These are phyloP conservation scores for Hirtodrosophila duncani DNA, from an alignment of 2,888 invertebrate genomes.

Conservation along the genomic window DNA sequence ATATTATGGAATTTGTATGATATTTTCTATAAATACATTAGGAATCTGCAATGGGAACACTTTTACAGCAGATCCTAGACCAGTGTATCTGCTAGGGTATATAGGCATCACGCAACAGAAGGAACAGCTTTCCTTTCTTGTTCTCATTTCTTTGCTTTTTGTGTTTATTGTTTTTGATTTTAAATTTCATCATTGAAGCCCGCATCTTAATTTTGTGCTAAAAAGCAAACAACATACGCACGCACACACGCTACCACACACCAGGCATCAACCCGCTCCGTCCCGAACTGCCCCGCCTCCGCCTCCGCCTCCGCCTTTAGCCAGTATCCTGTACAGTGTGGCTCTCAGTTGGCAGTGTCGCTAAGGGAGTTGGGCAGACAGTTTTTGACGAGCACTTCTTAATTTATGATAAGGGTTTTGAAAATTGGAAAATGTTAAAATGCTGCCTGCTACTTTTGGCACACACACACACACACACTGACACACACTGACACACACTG, in stretches of 20 bases:
- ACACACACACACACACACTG: conserved; percentile 29
- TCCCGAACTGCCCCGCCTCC: neutral
- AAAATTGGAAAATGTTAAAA: conserved; percentile 74
- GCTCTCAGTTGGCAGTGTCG: conserved; percentile 2
- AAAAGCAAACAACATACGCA: conserved; percentile 52
- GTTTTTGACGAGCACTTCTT: conserved; percentile 73
- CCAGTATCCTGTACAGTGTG: no score
- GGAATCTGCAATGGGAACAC: no score
- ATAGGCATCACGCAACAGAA: no score
- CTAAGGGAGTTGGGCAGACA: conserved; percentile 52
- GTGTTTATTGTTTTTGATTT: conserved; percentile 31
- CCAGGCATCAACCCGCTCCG: conserved; percentile 10
- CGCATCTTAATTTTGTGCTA: conserved; percentile 65
- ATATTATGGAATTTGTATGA: no score
- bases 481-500: conserved; percentile 4
- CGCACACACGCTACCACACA: conserved; percentile 18
- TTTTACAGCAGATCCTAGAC: no score
- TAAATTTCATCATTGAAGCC: conserved; percentile 60
- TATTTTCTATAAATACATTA: no score
- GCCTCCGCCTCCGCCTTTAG: conserved; percentile 11
- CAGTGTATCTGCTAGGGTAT: no score
- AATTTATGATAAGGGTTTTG: conserved; percentile 76
- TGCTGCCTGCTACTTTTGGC: conserved; percentile 52
- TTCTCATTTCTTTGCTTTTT: conserved; percentile 52
- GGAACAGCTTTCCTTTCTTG: no score